Percentiles rank a stretch among this genome's conserved stretches.
These are phyloP conservation scores for Craseonycteris thonglongyai DNA, from an alignment of 2,113 vertebrate genomes.

Conservation along the genomic window DNA sequence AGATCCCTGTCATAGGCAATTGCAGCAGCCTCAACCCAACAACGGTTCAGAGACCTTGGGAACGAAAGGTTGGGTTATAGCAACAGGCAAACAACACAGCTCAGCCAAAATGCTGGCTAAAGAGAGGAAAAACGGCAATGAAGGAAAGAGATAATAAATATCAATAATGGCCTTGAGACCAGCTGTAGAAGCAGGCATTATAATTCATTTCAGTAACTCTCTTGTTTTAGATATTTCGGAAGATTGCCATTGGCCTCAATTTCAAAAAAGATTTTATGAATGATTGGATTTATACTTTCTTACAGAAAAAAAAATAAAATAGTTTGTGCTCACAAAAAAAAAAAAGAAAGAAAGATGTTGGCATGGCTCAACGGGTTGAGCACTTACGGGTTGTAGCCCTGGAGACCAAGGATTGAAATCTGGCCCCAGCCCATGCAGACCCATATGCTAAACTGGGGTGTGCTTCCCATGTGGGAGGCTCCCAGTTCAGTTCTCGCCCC, in stretches of 20 bases:
- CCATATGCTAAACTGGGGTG: no score
- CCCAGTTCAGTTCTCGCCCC: no score
- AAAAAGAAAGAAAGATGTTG: no score
- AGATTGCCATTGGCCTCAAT: not conserved
- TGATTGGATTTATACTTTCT: not conserved
- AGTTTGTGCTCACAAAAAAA: no score
- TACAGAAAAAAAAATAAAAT: no score
- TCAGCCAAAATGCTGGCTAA: not conserved
- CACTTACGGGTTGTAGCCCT: no score
- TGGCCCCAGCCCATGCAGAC: no score
- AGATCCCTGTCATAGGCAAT: not conserved
- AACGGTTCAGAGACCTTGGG: not conserved
- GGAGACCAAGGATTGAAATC: no score
- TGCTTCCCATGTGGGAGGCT: no score
- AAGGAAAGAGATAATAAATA: not conserved
- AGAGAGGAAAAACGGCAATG: not conserved
- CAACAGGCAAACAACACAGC: not conserved
- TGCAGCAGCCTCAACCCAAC: not conserved
- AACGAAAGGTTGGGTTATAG: not conserved
- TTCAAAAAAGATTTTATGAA: not conserved
- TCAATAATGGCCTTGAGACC: not conserved
- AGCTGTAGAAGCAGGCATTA: not conserved
- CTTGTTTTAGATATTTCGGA: not conserved
- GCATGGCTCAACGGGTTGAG: no score
- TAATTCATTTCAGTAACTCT: not conserved